Conservation (phyloP, 2,888 invertebrate genomes). For the Lumbricus terrestris region DNA sequence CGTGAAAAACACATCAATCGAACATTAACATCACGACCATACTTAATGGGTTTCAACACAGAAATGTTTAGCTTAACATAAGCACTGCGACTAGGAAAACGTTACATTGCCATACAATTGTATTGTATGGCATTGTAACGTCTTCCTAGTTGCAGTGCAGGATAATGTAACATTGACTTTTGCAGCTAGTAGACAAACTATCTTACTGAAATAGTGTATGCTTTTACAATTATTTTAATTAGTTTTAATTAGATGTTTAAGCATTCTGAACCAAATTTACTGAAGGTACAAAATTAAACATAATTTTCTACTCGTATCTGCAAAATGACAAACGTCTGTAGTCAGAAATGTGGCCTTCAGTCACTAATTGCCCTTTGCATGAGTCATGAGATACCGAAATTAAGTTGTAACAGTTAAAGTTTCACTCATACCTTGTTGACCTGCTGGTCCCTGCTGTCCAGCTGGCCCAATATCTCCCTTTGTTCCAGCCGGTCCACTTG, state of each 20-base stretch:
- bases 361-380: not conserved
- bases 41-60: too few relatives aligned
- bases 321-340: not conserved
- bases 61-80: too few relatives aligned
- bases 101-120: too few relatives aligned
- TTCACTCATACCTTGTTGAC: not conserved
- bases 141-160: not conserved
- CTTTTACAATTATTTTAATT: too few relatives aligned
- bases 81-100: too few relatives aligned
- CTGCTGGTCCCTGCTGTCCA: slow-evolving; percentile 25
- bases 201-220: too few relatives aligned
- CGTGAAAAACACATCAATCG: not conserved
- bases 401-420: not conserved
- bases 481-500: slow-evolving; percentile 26
- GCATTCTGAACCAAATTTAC: too few relatives aligned
- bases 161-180: not conserved
- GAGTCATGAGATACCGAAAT: not conserved
- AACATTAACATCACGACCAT: too few relatives aligned
- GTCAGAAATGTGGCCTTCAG: not conserved
- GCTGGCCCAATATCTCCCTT: slow-evolving; percentile 21
- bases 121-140: too few relatives aligned
- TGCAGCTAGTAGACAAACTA: too few relatives aligned
- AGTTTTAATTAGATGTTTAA: too few relatives aligned
- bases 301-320: not conserved
- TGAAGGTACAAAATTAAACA: not conserved